A percentile compares a stretch with the other conserved stretches of the same genome.
These are phyloP conservation scores for Muscicapa comitata DNA, from an alignment of 2,797 vertebrate species.

Conservation along the genomic window DNA sequence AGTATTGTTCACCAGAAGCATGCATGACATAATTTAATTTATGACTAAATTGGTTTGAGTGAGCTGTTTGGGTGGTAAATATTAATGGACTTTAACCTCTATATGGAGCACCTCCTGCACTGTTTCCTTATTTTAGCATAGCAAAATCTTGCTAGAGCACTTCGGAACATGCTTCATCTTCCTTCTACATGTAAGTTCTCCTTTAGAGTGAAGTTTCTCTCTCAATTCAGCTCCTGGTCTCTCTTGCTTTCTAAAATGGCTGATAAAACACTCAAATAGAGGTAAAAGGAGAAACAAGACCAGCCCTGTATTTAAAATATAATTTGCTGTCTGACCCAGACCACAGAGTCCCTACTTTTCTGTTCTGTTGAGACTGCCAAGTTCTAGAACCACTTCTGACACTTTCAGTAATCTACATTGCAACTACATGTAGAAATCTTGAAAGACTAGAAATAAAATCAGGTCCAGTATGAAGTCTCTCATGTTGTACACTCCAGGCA, in stretches of 20 bases:
- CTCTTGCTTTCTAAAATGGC: not conserved
- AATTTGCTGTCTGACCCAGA: not conserved
- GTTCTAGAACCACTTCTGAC: conserved; percentile 8
- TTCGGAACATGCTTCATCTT: not conserved
- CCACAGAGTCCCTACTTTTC: not conserved
- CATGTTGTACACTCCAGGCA: not conserved
- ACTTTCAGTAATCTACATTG: not conserved
- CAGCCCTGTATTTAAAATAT: not conserved
- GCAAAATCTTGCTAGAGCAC: not conserved
- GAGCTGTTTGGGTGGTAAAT: conserved; percentile 8
- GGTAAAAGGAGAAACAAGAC: not conserved
- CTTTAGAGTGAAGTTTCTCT: not conserved
- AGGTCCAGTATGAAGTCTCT: not conserved
- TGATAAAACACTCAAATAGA: not conserved
- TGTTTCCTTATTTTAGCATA: not conserved
- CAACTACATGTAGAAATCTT: conserved; percentile 4
- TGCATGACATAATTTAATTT: not conserved
- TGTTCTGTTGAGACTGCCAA: not conserved
- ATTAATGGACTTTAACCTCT: not conserved
- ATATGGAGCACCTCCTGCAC: not conserved
- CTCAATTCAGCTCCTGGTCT: not conserved
- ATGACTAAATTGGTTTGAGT: not conserved
- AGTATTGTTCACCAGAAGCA: conserved; percentile 8
- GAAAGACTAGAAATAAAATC: not conserved
- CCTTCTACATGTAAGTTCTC: not conserved